Evolutionary conservation across 2,113 vertebrate genomes (phyloP).

Genomic region (Siniperca knerii): DNA sequence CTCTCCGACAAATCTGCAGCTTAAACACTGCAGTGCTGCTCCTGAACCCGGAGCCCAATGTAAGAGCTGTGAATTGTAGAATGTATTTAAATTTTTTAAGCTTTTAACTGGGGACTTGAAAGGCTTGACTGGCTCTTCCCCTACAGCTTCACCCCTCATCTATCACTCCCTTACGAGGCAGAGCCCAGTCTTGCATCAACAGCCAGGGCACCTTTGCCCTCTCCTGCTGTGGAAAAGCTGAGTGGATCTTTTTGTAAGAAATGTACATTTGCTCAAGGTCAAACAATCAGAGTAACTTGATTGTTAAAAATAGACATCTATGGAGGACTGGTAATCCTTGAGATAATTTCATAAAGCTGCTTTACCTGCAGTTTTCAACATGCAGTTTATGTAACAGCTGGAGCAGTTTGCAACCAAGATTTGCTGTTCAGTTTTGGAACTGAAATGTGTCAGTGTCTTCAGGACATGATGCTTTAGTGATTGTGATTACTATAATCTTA

Average conservation of each 20-base stretch:
- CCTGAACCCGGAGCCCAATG: not conserved
- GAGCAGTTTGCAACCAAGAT: not conserved
- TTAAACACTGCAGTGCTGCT: not conserved
- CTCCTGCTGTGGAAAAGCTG: slow-evolving; percentile 48
- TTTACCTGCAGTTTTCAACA: not conserved
- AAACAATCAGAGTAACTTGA: not conserved
- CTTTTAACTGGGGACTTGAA: slow-evolving; percentile 49
- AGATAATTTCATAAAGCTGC: not conserved
- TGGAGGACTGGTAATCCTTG: not conserved
- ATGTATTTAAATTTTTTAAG: slow-evolving; percentile 8
- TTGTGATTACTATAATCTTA: not conserved
- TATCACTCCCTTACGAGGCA: slow-evolving; percentile 40
- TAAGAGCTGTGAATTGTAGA: not conserved
- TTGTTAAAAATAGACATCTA: slow-evolving; percentile 9
- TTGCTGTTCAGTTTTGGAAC: too few relatives aligned
- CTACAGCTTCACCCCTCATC: slow-evolving; percentile 30
- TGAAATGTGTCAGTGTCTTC: too few relatives aligned
- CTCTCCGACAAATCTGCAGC: not conserved
- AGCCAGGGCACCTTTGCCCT: slow-evolving; percentile 31
- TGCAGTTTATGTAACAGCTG: not conserved
- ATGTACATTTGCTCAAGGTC: slow-evolving; percentile 15
- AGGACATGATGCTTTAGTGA: not conserved
- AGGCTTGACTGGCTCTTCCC: slow-evolving; percentile 25
- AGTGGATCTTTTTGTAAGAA: slow-evolving; percentile 27
- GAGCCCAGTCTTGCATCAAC: slow-evolving; percentile 29